phyloP scores from a whole-genome alignment of 2,113 vertebrate genomes.

The Excalfactoria chinensis region DNA sequence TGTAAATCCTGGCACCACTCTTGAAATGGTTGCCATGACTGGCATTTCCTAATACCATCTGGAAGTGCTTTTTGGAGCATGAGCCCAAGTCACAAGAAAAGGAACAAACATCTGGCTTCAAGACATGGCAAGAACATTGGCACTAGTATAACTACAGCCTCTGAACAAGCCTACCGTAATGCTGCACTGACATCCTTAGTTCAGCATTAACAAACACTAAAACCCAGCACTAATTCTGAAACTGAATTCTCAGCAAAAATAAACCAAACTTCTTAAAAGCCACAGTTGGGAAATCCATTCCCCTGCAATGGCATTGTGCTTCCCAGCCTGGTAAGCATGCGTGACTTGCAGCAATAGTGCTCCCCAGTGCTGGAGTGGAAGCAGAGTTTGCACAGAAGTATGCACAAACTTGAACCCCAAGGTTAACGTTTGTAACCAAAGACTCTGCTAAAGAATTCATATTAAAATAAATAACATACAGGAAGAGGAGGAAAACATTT shows the following conservation, averaged over 20 bases:
- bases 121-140: not conserved
- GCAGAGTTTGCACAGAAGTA: not conserved
- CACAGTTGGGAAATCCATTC: not conserved
- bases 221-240: not conserved
- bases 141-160: not conserved
- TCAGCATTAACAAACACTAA: not conserved
- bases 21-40: not conserved
- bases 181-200: not conserved
- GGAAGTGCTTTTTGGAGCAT: not conserved
- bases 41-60: not conserved
- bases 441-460: not conserved
- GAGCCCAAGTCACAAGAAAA: not conserved
- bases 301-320: not conserved
- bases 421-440: not conserved
- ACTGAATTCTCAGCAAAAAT: not conserved
- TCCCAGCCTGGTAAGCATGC: not conserved
- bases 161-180: not conserved
- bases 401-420: not conserved
- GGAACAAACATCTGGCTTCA: not conserved
- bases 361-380: not conserved
- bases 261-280: not conserved
- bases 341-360: not conserved
- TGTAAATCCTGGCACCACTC: not conserved
- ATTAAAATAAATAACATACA: slow-evolving; percentile 9
- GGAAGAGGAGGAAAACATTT: not conserved